phyloP scores from a whole-genome alignment of 1,140 invertebrate genomes.

The Matsumurasca onukii region DNA sequence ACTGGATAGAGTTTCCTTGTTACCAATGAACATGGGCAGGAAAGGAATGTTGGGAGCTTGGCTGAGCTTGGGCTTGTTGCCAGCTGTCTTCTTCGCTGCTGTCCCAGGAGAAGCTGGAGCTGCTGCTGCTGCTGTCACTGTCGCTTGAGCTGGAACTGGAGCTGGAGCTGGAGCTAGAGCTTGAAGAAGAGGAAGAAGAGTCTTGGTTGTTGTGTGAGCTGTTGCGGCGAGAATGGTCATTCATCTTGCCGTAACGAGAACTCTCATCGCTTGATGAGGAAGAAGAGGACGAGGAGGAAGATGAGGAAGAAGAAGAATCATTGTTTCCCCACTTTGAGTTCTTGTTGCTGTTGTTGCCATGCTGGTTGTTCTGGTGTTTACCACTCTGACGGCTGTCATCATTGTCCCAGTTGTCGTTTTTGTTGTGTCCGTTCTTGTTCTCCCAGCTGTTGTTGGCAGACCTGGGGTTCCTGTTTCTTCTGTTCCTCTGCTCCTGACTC shows the following conservation, averaged over 20 bases:
- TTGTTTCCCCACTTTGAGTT: constrained; percentile 29
- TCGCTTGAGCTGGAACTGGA: constrained; percentile 18
- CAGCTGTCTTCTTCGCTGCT: constrained; percentile 44
- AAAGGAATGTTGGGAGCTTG: constrained; percentile 51
- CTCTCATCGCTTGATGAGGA: constrained; percentile 25
- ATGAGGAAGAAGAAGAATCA: constrained; percentile 29
- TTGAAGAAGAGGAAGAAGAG: constrained; percentile 37
- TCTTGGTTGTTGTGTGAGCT: constrained; percentile 33
- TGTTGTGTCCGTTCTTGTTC: background rate
- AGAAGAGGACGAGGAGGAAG: constrained; percentile 12
- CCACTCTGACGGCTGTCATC: background rate
- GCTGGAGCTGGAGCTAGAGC: constrained; percentile 30
- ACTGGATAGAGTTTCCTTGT: constrained; percentile 52
- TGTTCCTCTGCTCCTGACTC: constrained; percentile 39
- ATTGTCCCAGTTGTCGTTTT: constrained; percentile 16
- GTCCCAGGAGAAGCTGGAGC: constrained; percentile 30
- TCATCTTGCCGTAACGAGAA: constrained; percentile 20
- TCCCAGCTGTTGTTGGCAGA: background rate
- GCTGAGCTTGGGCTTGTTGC: constrained; percentile 51
- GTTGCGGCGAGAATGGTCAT: constrained; percentile 36
- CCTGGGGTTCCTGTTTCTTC: constrained; percentile 47
- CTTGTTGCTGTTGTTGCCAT: constrained; percentile 17
- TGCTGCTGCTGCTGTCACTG: constrained; percentile 16
- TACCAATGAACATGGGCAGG: constrained; percentile 53
- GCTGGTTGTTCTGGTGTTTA: background rate